Evolutionary conservation across 2,797 vertebrate genomes (phyloP), one percentile per base, ranked within the genome.

Genomic region (Spinus olivaceus): DNA sequence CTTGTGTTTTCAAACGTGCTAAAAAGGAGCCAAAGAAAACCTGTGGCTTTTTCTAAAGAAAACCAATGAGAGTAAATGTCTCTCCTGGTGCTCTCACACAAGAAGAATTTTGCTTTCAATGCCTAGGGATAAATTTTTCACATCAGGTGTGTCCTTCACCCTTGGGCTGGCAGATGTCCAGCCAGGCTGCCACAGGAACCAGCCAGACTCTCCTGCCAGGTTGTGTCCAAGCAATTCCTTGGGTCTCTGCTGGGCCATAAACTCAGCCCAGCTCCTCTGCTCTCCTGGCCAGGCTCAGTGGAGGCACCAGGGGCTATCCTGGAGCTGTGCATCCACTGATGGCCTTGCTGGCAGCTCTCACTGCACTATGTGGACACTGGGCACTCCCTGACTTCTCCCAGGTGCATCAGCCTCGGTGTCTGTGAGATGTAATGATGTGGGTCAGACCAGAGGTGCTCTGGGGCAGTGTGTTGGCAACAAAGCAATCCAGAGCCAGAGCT

Each of bases 21-120:
- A 24, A 44, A 66, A 73, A 87, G 81, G 42, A 76, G 94, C 86
- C 91, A 88, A 88, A 76, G 86, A 94, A 96, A 96, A 91, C 71
- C 56, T 89, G 59, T 72, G 71, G 63, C 19, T 69, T 95, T 94
- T 81, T 74, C 41, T 81, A 76, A 94, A 82, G 78, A 94, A 92
- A 94, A 70, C 23, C 56, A 39, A 1, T 16, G 24, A 53, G 28
- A 86, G 25, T 33, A 69, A 90, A 74, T 4, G 3, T 69, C 32
- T 86, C 77, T 60, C 51, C 47, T 7, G 5, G 44, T 83, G 57
- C 65, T 88, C 56, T 81, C 81, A 74, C 59, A 69, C 2, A 2
- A 71, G 32, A 85, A 73, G 56, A 90, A 84, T 74, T 94, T 73
- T 0, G 0, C 78, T 41, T 90, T 76, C 56, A 74, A 49, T 81